Evolutionary conservation across 2,888 invertebrate genomes (phyloP), one percentile per base, ranked within the genome.

Genomic region (Nebria brevicollis): DNA sequence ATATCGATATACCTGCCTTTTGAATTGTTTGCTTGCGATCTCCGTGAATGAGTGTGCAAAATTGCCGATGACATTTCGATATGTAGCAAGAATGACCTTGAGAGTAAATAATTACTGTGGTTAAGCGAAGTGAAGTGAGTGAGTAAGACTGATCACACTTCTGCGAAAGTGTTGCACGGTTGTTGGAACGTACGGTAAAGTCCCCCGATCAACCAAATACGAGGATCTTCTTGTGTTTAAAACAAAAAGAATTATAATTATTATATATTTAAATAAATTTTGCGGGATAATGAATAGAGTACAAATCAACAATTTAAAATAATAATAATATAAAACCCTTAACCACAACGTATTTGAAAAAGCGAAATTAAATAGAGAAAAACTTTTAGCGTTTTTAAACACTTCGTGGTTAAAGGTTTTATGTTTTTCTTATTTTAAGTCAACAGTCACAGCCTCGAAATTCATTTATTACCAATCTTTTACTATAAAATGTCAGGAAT

Each of bases 101-200:
- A 64, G 66, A 20, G 34, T 42, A 72, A 78, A 78, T 78, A 73
- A 78, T 78, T 73, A 54, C 54, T 54, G 54, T 11, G 8, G 54
- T 54, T 34, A 34, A 34, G 34, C 2, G 34, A 34, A 54, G 54
- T 54, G 54, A 54, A 54, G 54, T 54, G 54, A 7, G 72, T 72
- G 64, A 66, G 73, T 72, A 73, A 78, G 72, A 78, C 43, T 78
- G 72, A 78, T 78, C 78, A 66, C 68, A 15, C 15, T 78, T 78
- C 72, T 73, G 42, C 64, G 78, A 78, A 78, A 78, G 34, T 70
- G 25, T 70, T 70, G 34, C 70, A 34, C 34, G 70, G 11, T 70
- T 70, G 26, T 70, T 34, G 34, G 70, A 70, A 70, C 70, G 70
- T 6, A 11, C 54, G 54, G 34, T 34, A 34, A 34, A 34, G 34